Evolutionary conservation across 2,888 invertebrate genomes (phyloP).

Genomic region (Agrotis puta): DNA sequence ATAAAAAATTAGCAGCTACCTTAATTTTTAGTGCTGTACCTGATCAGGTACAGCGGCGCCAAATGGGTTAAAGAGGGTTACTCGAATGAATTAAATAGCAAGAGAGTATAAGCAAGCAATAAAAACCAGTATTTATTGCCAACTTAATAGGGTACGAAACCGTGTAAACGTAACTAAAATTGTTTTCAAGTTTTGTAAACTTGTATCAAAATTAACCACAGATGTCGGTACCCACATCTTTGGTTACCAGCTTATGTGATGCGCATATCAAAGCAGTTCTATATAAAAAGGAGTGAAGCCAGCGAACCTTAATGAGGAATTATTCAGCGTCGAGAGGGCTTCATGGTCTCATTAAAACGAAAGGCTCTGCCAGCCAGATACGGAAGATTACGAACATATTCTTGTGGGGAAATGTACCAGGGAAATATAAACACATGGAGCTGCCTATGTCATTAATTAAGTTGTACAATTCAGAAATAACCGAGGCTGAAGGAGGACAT

Average conservation of each 20-base stretch:
- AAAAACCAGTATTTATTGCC: too few species aligned
- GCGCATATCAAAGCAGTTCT: constrained; percentile 26
- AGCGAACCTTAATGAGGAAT: constrained; percentile 71
- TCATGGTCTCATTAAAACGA: constrained; percentile 68
- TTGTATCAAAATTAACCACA: constrained; percentile 5
- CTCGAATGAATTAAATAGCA: background rate
- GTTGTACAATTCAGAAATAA: background rate
- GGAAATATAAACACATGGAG: constrained; percentile 15
- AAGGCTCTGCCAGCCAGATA: constrained; percentile 52
- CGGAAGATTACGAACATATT: constrained; percentile 55
- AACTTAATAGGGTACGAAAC: too few species aligned
- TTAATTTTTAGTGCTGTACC: too few species aligned
- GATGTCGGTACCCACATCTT: background rate
- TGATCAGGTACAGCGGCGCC: too few species aligned
- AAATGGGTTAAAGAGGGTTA: background rate
- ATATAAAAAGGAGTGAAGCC: constrained; percentile 58
- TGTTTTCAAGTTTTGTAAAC: background rate
- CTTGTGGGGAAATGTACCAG: constrained; percentile 40
- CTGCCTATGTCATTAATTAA: background rate
- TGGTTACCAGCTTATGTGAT: background rate
- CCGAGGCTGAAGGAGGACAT: too few species aligned
- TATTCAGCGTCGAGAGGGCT: constrained; percentile 70
- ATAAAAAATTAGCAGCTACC: too few species aligned
- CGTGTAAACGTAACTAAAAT: background rate
- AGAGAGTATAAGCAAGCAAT: background rate